These are phyloP conservation scores for Eubasilissa splendida DNA, from an alignment of 2,888 invertebrate genomes.

Conservation along the genomic window DNA sequence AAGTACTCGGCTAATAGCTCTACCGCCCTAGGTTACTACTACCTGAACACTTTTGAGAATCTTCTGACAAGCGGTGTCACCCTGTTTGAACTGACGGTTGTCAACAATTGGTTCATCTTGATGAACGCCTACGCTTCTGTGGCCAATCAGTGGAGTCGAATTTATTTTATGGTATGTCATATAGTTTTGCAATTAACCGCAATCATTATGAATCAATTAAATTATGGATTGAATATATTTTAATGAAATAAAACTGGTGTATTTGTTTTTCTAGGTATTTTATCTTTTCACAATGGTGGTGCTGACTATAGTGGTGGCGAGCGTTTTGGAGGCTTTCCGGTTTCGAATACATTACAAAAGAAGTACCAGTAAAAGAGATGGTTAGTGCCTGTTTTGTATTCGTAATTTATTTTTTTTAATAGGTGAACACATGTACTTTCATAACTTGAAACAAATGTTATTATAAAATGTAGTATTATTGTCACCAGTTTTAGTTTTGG, in stretches of 20 bases:
- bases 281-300: conserved; percentile 93
- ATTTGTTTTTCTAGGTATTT: conserved; percentile 72
- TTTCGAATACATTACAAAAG: conserved; percentile 91
- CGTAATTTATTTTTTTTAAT: background rate
- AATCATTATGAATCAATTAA: background rate
- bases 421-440: too few species aligned
- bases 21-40: conserved; percentile 85
- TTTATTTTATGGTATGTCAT: conserved; percentile 83
- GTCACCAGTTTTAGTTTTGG: too few species aligned
- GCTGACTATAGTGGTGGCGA: conserved; percentile 91
- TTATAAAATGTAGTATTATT: too few species aligned
- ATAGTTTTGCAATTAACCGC: conserved; percentile 14
- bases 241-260: too few species aligned
- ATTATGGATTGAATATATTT: background rate
- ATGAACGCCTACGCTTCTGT: conserved; percentile 89
- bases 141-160: conserved; percentile 80
- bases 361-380: conserved; percentile 84
- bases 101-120: conserved; percentile 94
- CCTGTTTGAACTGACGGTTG: conserved; percentile 90
- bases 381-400: conserved; percentile 63
- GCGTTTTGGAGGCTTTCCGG: conserved; percentile 89
- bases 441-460: too few species aligned
- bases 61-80: conserved; percentile 85
- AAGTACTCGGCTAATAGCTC: conserved; percentile 79
- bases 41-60: conserved; percentile 89